Base-by-base conservation (phyloP, 2,797 vertebrate species). In the Helicolenus hilgendorfi region DNA sequence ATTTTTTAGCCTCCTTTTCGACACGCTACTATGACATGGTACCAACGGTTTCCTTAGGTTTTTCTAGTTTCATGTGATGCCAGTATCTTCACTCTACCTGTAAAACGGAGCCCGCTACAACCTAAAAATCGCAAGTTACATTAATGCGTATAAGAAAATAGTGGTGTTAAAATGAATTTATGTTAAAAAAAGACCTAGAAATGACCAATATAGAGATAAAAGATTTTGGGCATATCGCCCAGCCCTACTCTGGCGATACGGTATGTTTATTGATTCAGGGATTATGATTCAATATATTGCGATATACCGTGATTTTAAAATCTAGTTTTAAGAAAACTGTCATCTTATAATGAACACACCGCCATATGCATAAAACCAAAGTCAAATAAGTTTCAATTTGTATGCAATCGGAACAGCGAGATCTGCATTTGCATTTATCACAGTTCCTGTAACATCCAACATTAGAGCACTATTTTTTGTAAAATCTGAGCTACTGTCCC, bases 401-500 rank as follows among this genome's bases (percentile, higher is more conserved):
- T 49, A 49, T 49, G 45, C 45, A 49, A 20, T 49, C 45, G 20
- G 45, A 20, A 49, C 45, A 49, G 3, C 45, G 3, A 49, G 18
- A 20, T 49, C 45, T 20, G 45, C 45, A 49, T 45, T 45, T 45
- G 49, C 8, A 53, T 55, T n/a, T n/a, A n/a, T 55, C 9, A 53
- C 49, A 55, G 45, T 55, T 22, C 6, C 3, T 0, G 49, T 0
- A 55, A 55, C 20, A 55, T 22, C 49, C 49, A 22, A 55, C 49
- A 22, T 55, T 0, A 11, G 10, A n/a, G 1, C 0, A 9, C 49
- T 55, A 22, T 20, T 55, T 55, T 55, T 55, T 9, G 2, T 55
- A 2, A n/a, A 55, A 10, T 11, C 0, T 55, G 49, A 55, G 20
- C 49, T 0, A n/a, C 49, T 0, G 0, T n/a, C 49, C 45, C 7